Percentiles rank a stretch among this genome's conserved stretches.
phyloP scores from a whole-genome alignment of 2,797 vertebrate genomes.

The Rachycentron canadum region DNA sequence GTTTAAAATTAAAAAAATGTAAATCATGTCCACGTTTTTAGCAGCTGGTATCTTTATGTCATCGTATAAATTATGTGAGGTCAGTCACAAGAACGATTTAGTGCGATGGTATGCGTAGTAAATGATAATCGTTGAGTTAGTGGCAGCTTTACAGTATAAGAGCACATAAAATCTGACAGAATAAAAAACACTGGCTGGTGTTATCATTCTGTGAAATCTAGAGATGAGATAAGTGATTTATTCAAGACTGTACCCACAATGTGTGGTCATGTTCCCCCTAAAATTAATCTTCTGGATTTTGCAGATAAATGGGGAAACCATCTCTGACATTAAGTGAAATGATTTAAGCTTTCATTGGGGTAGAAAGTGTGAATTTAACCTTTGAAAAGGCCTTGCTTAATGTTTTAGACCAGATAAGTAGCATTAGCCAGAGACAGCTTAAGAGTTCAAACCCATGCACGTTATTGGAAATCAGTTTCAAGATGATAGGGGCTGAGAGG shows the following conservation, averaged over 20 bases:
- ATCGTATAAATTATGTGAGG: slow-evolving; percentile 64
- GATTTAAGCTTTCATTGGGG: slow-evolving; percentile 75
- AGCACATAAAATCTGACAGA: slow-evolving; percentile 58
- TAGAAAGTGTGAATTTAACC: slow-evolving; percentile 69
- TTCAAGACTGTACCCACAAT: slow-evolving; percentile 49
- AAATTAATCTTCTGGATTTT: slow-evolving; percentile 76
- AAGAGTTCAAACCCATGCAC: slow-evolving; percentile 73
- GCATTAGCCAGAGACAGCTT: slow-evolving; percentile 77
- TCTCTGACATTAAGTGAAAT: slow-evolving; percentile 74
- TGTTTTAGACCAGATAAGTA: slow-evolving; percentile 82
- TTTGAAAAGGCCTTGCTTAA: slow-evolving; percentile 76
- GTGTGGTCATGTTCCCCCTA: slow-evolving; percentile 28
- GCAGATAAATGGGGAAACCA: slow-evolving; percentile 67
- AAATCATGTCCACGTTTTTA: slow-evolving; percentile 46
- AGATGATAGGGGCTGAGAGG: slow-evolving; percentile 72
- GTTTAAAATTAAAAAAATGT: slow-evolving; percentile 56
- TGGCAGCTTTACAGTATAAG: slow-evolving; percentile 60
- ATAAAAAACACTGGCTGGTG: slow-evolving; percentile 60
- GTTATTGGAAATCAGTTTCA: slow-evolving; percentile 80
- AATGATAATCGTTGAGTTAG: slow-evolving; percentile 62
- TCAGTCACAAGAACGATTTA: slow-evolving; percentile 46
- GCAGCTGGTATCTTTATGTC: slow-evolving; percentile 66
- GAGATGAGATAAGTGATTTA: slow-evolving; percentile 63
- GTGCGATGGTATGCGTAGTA: slow-evolving; percentile 24
- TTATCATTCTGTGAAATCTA: slow-evolving; percentile 61